Conservation (phyloP, 2,797 vertebrate genomes). For the Urophycis tenuis region DNA sequence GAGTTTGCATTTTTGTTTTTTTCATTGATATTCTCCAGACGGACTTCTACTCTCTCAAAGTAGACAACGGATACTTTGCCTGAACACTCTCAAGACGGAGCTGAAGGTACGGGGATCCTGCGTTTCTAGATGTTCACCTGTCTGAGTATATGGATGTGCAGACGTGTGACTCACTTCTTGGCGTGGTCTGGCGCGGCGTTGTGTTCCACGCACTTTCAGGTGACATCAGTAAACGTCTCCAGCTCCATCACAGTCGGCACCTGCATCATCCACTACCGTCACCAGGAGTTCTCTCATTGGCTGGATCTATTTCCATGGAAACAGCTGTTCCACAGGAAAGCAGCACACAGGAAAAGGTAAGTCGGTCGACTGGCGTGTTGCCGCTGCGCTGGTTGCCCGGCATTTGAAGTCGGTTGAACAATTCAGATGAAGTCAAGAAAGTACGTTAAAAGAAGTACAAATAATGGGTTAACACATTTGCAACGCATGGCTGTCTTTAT, state of each 20-base stretch:
- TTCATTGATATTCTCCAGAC: slow-evolving; percentile 64
- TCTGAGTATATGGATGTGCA: background rate
- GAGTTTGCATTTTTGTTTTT: no score
- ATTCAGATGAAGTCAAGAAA: background rate
- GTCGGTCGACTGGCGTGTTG: slow-evolving; percentile 1
- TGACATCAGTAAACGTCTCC: slow-evolving; percentile 83
- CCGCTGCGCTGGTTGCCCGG: background rate
- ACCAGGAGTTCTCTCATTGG: slow-evolving; percentile 96
- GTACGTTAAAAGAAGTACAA: background rate
- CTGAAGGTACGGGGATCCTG: slow-evolving; percentile 71
- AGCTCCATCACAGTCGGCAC: slow-evolving; percentile 84
- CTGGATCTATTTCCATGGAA: slow-evolving; percentile 82
- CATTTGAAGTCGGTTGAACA: background rate
- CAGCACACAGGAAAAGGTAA: slow-evolving; percentile 67
- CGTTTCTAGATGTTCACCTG: background rate
- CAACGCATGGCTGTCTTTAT: background rate
- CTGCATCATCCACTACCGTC: slow-evolving; percentile 96
- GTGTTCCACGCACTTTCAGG: slow-evolving; percentile 58
- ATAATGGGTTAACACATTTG: no score
- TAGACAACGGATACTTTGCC: slow-evolving; percentile 91
- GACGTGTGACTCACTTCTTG: background rate
- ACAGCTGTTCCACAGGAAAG: slow-evolving; percentile 61
- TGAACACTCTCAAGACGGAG: slow-evolving; percentile 81
- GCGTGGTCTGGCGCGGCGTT: slow-evolving; percentile 7
- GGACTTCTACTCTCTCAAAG: slow-evolving; percentile 95